Base-by-base conservation (phyloP, 2,888 invertebrate genomes). In the Teleogryllus oceanicus region DNA sequence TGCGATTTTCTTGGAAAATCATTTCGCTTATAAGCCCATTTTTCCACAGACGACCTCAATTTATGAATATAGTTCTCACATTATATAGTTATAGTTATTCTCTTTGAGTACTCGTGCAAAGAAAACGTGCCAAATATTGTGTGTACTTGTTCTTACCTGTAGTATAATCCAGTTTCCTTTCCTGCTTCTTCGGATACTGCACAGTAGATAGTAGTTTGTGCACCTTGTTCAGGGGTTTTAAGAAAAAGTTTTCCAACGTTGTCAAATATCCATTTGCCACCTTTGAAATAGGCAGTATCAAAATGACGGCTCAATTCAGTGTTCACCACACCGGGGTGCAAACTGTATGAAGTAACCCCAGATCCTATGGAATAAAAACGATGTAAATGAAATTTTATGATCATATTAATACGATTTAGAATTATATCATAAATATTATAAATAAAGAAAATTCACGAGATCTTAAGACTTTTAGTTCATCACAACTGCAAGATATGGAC, bases 141-240 rank as follows among this genome's bases (percentile, higher is more conserved):
- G 1, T 37, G 37, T 8, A 75, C 75, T 62, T 11, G 77, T 76
- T 18, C 8, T 18, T 87, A 86, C 78, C 86, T 85, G 84, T 89
- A 90, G 82, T 89, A 87, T 49, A 84, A 83, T 11, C 89, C 90
- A 51, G 87, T 87, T 83, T 87, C 86, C 50, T 86, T 85, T 37
- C 85, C 86, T 20, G 87, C 84, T 79, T 88, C 86, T 80, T 86
- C 85, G 11, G 86, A 86, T 5, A 87, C 84, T 3, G 88, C 86
- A 81, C 87, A 88, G 83, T 88, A 86, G 51, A 89, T 84, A 4
- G 86, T 84, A 2, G 88, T 87, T 84, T 89, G 89, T 13, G 89
- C 89, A 11, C 89, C 37, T 81, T 85, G 84, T n/a, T 82, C 82
- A 0, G 87, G 85, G 1, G 85, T 85, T 80, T 85, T 83, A 81